phyloP scores from a whole-genome alignment of 2,888 invertebrate species.

The Oligia fasciuncula region DNA sequence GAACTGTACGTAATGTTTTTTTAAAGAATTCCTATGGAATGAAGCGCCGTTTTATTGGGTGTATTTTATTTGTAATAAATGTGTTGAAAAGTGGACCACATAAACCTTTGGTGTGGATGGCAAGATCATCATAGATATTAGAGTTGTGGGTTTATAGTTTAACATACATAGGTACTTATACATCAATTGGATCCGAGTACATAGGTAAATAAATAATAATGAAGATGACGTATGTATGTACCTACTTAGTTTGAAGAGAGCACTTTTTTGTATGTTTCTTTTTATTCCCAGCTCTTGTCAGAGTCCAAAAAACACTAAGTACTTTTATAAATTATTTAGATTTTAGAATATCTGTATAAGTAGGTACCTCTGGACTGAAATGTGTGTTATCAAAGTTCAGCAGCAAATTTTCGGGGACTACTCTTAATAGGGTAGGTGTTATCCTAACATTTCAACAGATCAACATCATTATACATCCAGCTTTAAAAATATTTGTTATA shows the following conservation, averaged over 20 bases:
- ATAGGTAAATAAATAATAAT: too few relatives aligned
- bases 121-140: constrained; percentile 22
- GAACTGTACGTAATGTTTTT: constrained; percentile 13
- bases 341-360: not conserved
- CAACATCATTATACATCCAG: not conserved
- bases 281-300: not conserved
- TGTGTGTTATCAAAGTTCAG: not conserved
- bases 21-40: constrained; percentile 21
- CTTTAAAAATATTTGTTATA: not conserved
- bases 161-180: not conserved
- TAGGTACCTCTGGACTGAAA: not conserved
- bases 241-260: too few relatives aligned
- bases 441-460: not conserved
- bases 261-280: not conserved
- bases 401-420: not conserved
- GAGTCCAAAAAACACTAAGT: not conserved
- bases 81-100: constrained; percentile 22
- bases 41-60: constrained; percentile 24
- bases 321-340: not conserved
- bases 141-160: constrained; percentile 12
- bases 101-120: constrained; percentile 15
- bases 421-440: not conserved
- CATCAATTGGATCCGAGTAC: not conserved
- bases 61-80: constrained; percentile 47
- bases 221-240: too few relatives aligned